Percentiles rank a stretch among this genome's conserved stretches.
Conservation (phyloP, 1,140 invertebrate genomes). For the Andricus grossulariae region DNA sequence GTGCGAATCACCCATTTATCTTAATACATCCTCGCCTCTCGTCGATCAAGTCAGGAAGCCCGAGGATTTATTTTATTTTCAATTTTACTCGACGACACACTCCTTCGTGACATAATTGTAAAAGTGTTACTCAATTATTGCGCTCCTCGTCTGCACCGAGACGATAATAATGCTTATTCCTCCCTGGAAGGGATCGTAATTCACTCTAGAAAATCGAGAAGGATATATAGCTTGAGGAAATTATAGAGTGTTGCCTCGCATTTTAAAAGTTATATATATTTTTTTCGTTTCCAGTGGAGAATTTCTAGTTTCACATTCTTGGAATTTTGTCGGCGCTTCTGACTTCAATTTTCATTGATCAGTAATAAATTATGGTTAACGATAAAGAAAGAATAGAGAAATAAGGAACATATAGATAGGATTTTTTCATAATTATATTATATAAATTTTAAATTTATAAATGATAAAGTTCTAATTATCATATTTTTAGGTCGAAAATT, state of each 20-base stretch:
- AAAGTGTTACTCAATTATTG: slow-evolving; percentile 31
- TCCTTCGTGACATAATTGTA: slow-evolving; percentile 25
- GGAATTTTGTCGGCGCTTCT: no score
- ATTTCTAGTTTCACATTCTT: no score
- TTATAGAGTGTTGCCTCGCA: neutral
- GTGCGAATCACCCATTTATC: slow-evolving; percentile 38
- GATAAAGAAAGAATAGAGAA: no score
- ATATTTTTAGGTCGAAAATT: no score
- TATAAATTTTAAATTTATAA: no score
- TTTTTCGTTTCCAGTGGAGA: no score
- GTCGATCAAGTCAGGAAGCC: neutral
- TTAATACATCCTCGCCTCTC: neutral
- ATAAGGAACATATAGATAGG: no score
- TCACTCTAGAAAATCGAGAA: slow-evolving; percentile 6
- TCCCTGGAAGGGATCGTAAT: slow-evolving; percentile 6
- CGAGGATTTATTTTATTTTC: slow-evolving; percentile 18
- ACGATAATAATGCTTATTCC: slow-evolving; percentile 1
- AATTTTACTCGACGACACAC: neutral
- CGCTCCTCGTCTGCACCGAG: neutral
- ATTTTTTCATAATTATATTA: no score
- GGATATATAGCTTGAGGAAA: slow-evolving; percentile 9
- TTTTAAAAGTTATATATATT: neutral
- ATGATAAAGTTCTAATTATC: no score
- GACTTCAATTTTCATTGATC: no score
- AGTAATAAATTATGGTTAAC: no score